Conservation (phyloP, 2,113 vertebrate genomes). For the Pica pica region DNA sequence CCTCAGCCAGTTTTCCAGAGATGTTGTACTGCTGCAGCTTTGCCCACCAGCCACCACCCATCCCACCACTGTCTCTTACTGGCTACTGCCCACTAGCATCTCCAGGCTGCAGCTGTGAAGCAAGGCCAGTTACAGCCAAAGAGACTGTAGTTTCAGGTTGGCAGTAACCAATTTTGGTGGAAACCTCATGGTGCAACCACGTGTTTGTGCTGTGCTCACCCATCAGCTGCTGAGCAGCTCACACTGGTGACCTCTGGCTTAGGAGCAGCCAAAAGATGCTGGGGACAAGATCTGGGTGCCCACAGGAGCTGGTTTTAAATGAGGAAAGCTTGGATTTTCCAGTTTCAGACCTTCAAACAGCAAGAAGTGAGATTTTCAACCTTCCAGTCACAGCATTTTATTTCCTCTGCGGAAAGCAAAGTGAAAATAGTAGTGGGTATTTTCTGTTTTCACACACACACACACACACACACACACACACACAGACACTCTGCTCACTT, state of each 20-base stretch:
- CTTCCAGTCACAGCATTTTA: not conserved
- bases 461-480: not conserved
- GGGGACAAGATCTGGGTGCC: not conserved
- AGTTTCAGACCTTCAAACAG: not conserved
- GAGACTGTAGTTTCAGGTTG: not conserved
- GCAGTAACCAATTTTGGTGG: not conserved
- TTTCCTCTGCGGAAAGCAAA: not conserved
- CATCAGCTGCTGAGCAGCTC: not conserved
- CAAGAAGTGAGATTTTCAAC: not conserved
- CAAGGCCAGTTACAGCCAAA: not conserved
- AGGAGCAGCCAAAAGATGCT: not conserved
- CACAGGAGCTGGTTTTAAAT: not conserved
- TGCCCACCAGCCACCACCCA: not conserved
- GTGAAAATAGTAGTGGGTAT: not conserved
- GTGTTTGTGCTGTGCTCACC: not conserved
- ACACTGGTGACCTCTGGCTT: not conserved
- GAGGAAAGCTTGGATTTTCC: not conserved
- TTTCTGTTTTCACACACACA: not conserved
- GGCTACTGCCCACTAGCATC: not conserved
- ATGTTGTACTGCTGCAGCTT: fast-evolving
- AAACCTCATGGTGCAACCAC: not conserved
- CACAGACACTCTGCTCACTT: not conserved
- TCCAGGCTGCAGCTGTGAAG: not conserved
- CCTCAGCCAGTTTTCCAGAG: not conserved
- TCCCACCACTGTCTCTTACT: not conserved